Percentiles rank a stretch among this genome's conserved stretches.
Evolutionary conservation across 1,140 invertebrate genomes (phyloP).

Genomic region (Heliconius congener): DNA sequence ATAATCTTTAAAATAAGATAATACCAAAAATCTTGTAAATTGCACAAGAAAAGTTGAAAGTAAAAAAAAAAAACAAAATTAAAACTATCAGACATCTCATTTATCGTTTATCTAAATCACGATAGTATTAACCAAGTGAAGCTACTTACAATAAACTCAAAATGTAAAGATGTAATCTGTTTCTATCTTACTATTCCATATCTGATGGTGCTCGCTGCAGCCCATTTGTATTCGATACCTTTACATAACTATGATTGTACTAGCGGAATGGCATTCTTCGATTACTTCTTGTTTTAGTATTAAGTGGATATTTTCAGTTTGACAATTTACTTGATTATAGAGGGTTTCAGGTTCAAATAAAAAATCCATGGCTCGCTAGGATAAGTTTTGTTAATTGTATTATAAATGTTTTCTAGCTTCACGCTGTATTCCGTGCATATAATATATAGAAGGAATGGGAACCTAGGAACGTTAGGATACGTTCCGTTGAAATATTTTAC

Average conservation of each 20-base stretch:
- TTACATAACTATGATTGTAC: slow-evolving; percentile 40
- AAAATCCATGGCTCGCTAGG: no score
- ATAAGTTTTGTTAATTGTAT: neutral
- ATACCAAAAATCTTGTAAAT: neutral
- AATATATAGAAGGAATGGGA: no score
- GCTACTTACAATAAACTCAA: slow-evolving; percentile 43
- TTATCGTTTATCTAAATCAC: slow-evolving; percentile 40
- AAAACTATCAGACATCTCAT: slow-evolving; percentile 31
- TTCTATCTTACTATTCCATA: slow-evolving; percentile 29
- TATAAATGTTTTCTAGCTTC: neutral
- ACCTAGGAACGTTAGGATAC: no score
- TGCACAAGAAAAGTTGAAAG: neutral
- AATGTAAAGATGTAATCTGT: slow-evolving; percentile 38
- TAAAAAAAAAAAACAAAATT: slow-evolving; percentile 16
- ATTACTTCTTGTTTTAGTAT: slow-evolving; percentile 42
- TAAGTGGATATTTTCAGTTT: slow-evolving; percentile 55
- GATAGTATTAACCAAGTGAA: slow-evolving; percentile 39
- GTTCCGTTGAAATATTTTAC: no score
- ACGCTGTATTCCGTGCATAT: no score
- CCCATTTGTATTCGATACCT: slow-evolving; percentile 37
- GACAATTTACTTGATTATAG: slow-evolving; percentile 47
- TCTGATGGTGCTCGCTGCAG: slow-evolving; percentile 38
- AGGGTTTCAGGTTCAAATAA: neutral
- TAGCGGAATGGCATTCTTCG: slow-evolving; percentile 46
- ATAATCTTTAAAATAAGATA: no score